A percentile compares a stretch with the other conserved stretches of the same genome.
Evolutionary conservation across 1,140 invertebrate species (phyloP).

Genomic region (Cyphomyrmex costatus): DNA sequence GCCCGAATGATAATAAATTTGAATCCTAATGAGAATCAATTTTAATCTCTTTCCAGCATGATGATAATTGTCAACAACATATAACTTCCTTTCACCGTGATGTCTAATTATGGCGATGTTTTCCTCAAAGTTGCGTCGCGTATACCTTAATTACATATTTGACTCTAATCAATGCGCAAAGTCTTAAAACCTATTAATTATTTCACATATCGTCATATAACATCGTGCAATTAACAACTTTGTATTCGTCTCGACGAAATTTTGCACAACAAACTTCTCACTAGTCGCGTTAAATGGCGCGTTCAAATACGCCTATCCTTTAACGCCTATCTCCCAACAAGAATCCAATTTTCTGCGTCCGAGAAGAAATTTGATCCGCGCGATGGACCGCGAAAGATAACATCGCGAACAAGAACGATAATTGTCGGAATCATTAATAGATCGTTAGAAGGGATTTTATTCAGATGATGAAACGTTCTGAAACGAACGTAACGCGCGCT

Average conservation of each 20-base stretch:
- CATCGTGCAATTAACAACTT: conserved; percentile 39
- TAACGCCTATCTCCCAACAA: not conserved
- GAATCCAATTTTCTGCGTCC: conserved; percentile 34
- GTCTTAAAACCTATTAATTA: conserved; percentile 53
- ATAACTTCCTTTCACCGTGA: not conserved
- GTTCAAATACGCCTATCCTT: not conserved
- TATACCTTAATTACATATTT: not conserved
- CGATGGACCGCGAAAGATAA: conserved; percentile 41
- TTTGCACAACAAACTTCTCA: not conserved
- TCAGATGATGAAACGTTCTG: conserved; percentile 48
- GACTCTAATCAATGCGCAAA: not conserved
- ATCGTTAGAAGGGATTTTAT: conserved; percentile 69
- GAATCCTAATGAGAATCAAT: not conserved
- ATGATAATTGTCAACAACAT: not conserved
- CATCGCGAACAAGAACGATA: conserved; percentile 63
- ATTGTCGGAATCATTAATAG: conserved; percentile 71
- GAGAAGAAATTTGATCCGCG: conserved; percentile 1
- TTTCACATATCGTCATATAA: not conserved
- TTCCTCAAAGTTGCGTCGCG: not conserved
- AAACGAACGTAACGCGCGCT: not conserved
- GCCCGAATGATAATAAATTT: not conserved
- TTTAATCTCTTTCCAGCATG: not conserved
- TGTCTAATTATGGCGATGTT: not conserved
- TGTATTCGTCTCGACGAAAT: not conserved
- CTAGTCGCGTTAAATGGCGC: conserved; percentile 4